Evolutionary conservation across 2,797 vertebrate genomes (phyloP), one percentile per base, ranked within the genome.

Genomic region (Cirrhinus mrigala): DNA sequence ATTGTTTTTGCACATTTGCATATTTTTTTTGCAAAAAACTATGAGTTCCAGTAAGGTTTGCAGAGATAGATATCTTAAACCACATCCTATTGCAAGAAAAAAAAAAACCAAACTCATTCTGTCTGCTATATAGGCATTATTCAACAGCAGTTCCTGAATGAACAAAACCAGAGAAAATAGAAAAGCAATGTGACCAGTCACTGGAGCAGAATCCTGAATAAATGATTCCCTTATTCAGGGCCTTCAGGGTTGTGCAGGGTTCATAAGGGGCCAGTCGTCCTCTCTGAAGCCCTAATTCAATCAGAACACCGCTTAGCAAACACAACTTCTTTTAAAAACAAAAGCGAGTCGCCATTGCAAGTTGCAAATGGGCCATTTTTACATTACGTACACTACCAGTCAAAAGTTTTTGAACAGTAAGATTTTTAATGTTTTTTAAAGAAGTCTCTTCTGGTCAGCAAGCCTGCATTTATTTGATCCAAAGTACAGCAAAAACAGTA

Each of bases 181-280:
- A 89, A 82, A 87, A 82, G 75, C 83, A 89, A 79, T 83, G 82
- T 87, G 85, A 89, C 79, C 75, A 33, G 79, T 82, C 85, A 71
- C 80, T 89, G 75, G 83, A 80, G 83, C 83, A 79, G 79, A 69
- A 27, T 70, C 62, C 68, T 69, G 83, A 76, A 87, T 89, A 89
- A 87, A 88, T 37, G 83, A 83, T 87, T 87, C 82, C 79, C 71
- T 87, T 88, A 88, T 88, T 69, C 84, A 69, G 69, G 62, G 54
- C 84, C 84, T 87, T 85, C 86, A 82, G 83, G 86, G 83, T 82
- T 82, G 83, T 58, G 24, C 50, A 76, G 76, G 84, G 80, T 88
- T 85, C 84, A 85, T 50, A 86, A 83, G 68, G 82, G 75, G 69
- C 88, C 79, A 83, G 76, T 78, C 85, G 86, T 75, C 52, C 33